phyloP scores from a whole-genome alignment of 2,888 invertebrate genomes.

The Heliconius hortense region DNA sequence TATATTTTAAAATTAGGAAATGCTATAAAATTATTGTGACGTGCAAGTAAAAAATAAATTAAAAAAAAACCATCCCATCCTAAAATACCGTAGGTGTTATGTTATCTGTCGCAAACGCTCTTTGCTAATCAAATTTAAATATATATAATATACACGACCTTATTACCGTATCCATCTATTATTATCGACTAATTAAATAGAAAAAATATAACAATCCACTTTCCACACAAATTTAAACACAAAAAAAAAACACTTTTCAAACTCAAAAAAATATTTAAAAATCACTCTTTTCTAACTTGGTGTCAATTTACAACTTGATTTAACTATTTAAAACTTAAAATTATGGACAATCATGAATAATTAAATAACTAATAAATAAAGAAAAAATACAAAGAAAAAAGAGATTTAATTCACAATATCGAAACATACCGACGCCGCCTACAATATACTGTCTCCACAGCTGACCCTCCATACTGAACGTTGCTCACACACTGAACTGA shows the following conservation, averaged over 20 bases:
- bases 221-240: background rate
- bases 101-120: background rate
- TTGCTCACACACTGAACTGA: slow-evolving; percentile 47
- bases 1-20: background rate
- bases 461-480: slow-evolving; percentile 83
- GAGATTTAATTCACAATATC: slow-evolving; percentile 8
- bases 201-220: slow-evolving; percentile 2
- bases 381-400: background rate
- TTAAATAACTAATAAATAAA: background rate
- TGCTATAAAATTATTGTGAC: background rate
- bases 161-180: background rate
- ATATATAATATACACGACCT: background rate
- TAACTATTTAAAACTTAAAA: background rate
- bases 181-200: background rate
- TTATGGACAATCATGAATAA: background rate
- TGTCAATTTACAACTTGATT: background rate
- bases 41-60: background rate
- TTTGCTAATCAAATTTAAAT: background rate
- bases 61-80: too few relatives aligned
- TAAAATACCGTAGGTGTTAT: background rate
- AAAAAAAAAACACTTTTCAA: background rate
- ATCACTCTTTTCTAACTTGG: background rate
- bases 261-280: background rate
- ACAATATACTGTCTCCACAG: slow-evolving; percentile 84
- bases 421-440: slow-evolving; percentile 83